Conservation (phyloP, 2,888 invertebrate genomes). For the Bombylius discolor region DNA sequence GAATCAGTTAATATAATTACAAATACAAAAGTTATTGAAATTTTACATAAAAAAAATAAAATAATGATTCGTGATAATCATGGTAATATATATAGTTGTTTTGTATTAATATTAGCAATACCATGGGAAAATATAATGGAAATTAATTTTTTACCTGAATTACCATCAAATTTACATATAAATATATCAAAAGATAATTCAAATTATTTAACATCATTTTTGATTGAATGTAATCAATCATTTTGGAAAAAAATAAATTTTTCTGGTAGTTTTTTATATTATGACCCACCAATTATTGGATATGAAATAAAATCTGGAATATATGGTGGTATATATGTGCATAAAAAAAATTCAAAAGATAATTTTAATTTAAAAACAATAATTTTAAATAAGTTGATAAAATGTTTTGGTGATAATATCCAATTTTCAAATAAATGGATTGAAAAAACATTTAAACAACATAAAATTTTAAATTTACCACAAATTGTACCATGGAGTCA, state of each 20-base stretch:
- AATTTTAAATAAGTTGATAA: constrained; percentile 20
- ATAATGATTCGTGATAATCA: constrained; percentile 21
- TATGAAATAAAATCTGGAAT: constrained; percentile 18
- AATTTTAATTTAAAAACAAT: constrained; percentile 7
- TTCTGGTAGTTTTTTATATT: constrained; percentile 23
- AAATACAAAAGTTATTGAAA: constrained; percentile 17
- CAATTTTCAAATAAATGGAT: constrained; percentile 18
- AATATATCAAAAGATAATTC: background rate
- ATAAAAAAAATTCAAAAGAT: constrained; percentile 18
- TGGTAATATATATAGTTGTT: constrained; percentile 18
- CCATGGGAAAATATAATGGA: constrained; percentile 24
- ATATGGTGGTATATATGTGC: constrained; percentile 24
- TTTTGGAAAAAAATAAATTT: constrained; percentile 24
- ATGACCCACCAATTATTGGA: constrained; percentile 21
- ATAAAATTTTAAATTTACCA: constrained; percentile 18
- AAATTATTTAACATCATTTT: constrained; percentile 22
- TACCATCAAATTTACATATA: constrained; percentile 17
- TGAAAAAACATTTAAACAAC: constrained; percentile 21
- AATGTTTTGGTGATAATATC: constrained; percentile 26
- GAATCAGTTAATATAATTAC: constrained; percentile 15
- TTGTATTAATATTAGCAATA: constrained; percentile 27
- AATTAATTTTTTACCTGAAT: constrained; percentile 22
- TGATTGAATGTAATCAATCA: constrained; percentile 22
- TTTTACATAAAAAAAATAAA: constrained; percentile 24
- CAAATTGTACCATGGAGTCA: constrained; percentile 28